These are phyloP conservation scores for Neoitamus cyanurus DNA, from an alignment of 2,888 invertebrate genomes.

Conservation along the genomic window DNA sequence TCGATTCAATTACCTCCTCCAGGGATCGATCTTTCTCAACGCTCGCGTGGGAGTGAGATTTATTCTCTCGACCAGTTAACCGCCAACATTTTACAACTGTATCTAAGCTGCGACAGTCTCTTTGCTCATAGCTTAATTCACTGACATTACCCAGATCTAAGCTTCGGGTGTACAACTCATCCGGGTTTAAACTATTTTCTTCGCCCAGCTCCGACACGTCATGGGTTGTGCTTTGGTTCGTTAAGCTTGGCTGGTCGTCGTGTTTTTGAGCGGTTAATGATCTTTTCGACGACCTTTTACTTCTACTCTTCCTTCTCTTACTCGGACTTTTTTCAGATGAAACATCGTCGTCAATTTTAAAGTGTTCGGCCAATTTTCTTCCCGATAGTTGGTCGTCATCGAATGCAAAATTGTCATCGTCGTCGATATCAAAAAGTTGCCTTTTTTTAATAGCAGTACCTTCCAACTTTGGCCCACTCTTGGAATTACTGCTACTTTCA, in stretches of 20 bases:
- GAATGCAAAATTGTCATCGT: conserved; percentile 58
- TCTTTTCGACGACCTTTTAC: background rate
- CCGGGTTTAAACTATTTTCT: conserved; percentile 55
- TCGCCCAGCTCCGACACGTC: conserved; percentile 64
- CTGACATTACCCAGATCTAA: conserved; percentile 46
- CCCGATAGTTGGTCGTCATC: conserved; percentile 64
- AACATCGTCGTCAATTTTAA: conserved; percentile 56
- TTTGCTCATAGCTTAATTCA: conserved; percentile 39
- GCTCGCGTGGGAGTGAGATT: background rate
- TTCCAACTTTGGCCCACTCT: conserved; percentile 44
- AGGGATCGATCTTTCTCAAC: conserved; percentile 60
- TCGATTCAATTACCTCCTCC: conserved; percentile 62
- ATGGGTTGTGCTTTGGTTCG: conserved; percentile 64
- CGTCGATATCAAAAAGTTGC: conserved; percentile 52
- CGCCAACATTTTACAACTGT: conserved; percentile 33
- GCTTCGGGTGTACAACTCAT: conserved; percentile 49
- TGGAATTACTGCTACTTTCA: conserved; percentile 51
- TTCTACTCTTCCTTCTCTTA: conserved; percentile 46
- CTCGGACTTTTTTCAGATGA: conserved; percentile 50
- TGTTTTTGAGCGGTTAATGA: background rate
- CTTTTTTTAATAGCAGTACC: conserved; percentile 44
- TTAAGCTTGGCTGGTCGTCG: conserved; percentile 56
- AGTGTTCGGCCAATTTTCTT: conserved; percentile 63
- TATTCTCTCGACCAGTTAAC: background rate
- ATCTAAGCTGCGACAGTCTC: conserved; percentile 49